Conservation (phyloP, 2,888 invertebrate species). For the Bombylius major region DNA sequence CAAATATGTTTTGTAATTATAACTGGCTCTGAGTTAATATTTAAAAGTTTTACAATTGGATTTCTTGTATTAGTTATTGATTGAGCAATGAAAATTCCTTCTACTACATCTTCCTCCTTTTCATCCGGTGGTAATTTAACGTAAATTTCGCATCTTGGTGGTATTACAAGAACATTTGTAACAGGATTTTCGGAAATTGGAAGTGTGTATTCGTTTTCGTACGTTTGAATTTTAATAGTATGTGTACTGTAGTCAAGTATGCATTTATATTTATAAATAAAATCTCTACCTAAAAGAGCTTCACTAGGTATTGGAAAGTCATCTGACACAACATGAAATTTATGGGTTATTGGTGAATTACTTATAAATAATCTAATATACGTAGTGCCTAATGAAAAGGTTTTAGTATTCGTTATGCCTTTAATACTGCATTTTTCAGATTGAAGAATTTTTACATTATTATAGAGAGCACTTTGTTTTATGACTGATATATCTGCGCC, state of each 20-base stretch:
- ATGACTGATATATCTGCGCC: background rate
- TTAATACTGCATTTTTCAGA: background rate
- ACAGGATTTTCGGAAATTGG: background rate
- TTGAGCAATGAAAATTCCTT: background rate
- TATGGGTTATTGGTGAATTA: background rate
- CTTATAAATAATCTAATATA: background rate
- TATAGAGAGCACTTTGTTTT: background rate
- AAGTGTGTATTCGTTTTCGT: background rate
- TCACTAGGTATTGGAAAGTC: background rate
- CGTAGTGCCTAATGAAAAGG: background rate
- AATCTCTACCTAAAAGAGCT: background rate
- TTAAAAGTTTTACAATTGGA: slow-evolving; percentile 2
- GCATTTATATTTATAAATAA: background rate
- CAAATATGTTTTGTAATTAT: background rate
- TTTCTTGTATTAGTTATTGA: background rate
- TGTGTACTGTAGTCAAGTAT: background rate
- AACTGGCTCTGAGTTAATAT: background rate
- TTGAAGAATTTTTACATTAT: background rate
- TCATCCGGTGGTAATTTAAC: background rate
- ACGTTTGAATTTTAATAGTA: background rate
- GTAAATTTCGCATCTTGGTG: background rate
- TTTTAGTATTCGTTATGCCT: background rate
- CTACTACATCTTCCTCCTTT: background rate
- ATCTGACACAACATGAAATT: background rate
- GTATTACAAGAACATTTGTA: background rate